Evolutionary conservation across 2,113 vertebrate genomes (phyloP).

Genomic region (Empidonax alnorum): DNA sequence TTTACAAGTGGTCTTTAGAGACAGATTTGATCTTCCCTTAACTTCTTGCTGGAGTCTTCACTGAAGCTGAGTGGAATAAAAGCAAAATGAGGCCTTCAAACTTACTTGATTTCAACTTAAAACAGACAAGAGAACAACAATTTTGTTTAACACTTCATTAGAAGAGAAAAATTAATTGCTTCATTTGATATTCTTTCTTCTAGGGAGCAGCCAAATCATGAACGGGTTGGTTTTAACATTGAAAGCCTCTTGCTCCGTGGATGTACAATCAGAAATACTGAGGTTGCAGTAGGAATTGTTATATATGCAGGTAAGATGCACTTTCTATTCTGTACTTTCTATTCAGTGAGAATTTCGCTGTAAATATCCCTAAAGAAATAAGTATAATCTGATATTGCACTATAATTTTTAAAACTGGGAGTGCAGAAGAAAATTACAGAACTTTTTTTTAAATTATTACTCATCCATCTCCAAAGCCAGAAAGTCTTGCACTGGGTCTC

Average conservation of each 20-base stretch:
- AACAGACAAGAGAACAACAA: neutral
- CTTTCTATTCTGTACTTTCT: neutral
- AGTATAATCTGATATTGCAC: neutral
- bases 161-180: neutral
- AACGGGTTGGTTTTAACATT: conserved; percentile 75
- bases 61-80: neutral
- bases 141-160: neutral
- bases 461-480: neutral
- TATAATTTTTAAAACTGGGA: neutral
- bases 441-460: neutral
- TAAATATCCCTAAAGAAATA: neutral
- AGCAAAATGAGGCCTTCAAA: neutral
- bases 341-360: neutral
- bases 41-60: neutral
- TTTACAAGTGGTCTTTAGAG: neutral
- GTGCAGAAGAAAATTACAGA: neutral
- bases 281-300: conserved; percentile 76
- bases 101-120: neutral
- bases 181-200: neutral
- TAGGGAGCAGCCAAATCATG: conserved; percentile 86
- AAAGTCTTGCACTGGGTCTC: neutral
- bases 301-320: conserved; percentile 75
- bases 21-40: neutral
- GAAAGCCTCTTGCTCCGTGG: conserved; percentile 83
- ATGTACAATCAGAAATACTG: conserved; percentile 81